A percentile compares a stretch with the other conserved stretches of the same genome.
Conservation (phyloP, 2,888 invertebrate species). For the Acronicta leporina region DNA sequence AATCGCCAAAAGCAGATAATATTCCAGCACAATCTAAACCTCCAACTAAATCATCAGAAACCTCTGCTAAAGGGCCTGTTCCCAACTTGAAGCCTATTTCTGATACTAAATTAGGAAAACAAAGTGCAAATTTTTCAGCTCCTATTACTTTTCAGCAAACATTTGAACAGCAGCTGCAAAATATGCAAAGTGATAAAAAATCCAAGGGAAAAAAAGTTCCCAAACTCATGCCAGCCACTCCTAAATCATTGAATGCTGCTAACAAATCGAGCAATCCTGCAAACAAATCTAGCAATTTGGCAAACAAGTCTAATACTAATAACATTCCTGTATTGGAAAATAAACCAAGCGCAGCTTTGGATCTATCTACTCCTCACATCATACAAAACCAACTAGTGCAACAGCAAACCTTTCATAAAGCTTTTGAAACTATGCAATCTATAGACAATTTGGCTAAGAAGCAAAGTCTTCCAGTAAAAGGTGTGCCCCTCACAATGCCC, state of each 20-base stretch:
- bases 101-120: conserved; percentile 83
- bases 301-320: conserved; percentile 64
- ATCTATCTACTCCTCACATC: conserved; percentile 84
- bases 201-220: conserved; percentile 84
- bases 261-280: conserved; percentile 72
- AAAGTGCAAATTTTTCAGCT: conserved; percentile 74
- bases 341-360: conserved; percentile 81
- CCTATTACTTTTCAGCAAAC: conserved; percentile 88
- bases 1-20: conserved; percentile 64
- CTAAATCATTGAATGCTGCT: conserved; percentile 77
- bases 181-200: conserved; percentile 82
- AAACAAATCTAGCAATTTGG: conserved; percentile 67
- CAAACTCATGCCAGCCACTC: conserved; percentile 81
- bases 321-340: conserved; percentile 62
- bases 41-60: conserved; percentile 72
- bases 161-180: conserved; percentile 85
- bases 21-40: conserved; percentile 58
- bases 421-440: conserved; percentile 87
- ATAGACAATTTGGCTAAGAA: conserved; percentile 87
- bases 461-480: conserved; percentile 79
- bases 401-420: conserved; percentile 79
- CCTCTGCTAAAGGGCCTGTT: conserved; percentile 83
- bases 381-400: conserved; percentile 78
- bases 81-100: conserved; percentile 87
- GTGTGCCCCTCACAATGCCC: conserved; percentile 67